Evolutionary conservation across 1,140 invertebrate species (phyloP).

Genomic region (Phenacoccus solenopsis): DNA sequence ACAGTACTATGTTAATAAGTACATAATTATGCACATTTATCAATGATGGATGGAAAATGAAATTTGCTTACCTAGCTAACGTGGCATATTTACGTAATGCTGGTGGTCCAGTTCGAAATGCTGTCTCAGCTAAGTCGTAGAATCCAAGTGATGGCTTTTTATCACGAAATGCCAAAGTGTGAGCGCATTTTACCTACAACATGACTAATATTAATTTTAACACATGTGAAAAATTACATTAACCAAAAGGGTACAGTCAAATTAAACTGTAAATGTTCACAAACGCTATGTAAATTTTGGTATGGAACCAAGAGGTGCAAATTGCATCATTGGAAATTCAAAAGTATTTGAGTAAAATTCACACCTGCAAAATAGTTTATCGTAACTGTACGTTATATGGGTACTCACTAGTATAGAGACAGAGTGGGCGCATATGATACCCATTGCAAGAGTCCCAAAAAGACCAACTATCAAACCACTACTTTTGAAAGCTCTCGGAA

Average conservation of each 20-base stretch:
- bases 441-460: constrained; percentile 35
- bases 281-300: too few species aligned
- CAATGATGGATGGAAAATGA: too few species aligned
- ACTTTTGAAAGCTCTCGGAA: constrained; percentile 44
- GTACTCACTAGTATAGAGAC: constrained; percentile 37
- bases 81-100: constrained; percentile 45
- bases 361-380: background rate
- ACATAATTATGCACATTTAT: too few species aligned
- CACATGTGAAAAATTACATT: background rate
- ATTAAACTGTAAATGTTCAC: too few species aligned
- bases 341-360: too few species aligned
- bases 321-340: too few species aligned
- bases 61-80: constrained; percentile 39
- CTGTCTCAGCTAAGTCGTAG: constrained; percentile 54
- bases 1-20: too few species aligned
- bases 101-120: constrained; percentile 56
- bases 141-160: constrained; percentile 53
- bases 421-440: constrained; percentile 37
- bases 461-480: constrained; percentile 40
- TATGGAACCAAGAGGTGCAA: too few species aligned
- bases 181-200: constrained; percentile 43
- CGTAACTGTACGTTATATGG: too few species aligned
- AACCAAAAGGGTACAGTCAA: too few species aligned
- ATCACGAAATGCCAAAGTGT: constrained; percentile 50
- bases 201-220: background rate